A percentile compares a stretch with the other conserved stretches of the same genome.
Conservation (phyloP, 1,140 invertebrate genomes). For the Drosophila tsacasi region DNA sequence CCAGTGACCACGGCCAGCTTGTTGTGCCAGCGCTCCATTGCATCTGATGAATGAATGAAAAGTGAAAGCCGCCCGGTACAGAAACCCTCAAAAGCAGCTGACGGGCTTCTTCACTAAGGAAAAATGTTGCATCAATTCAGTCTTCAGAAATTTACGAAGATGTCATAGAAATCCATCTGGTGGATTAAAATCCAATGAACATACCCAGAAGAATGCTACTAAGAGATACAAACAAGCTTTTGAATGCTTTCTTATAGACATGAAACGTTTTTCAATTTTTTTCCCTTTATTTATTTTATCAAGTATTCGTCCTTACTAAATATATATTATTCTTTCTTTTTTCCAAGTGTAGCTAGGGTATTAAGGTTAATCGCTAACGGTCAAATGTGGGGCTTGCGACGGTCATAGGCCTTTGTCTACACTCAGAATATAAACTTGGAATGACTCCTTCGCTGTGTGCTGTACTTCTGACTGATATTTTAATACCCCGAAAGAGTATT, state of each 20-base stretch:
- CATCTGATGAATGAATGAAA: conserved; percentile 24
- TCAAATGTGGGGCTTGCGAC: not conserved
- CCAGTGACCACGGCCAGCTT: conserved; percentile 82
- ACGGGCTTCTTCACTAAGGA: conserved; percentile 17
- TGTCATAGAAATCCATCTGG: not conserved
- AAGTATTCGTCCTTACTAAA: not conserved
- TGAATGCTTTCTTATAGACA: too few species aligned
- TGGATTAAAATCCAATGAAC: not conserved
- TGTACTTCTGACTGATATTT: too few species aligned
- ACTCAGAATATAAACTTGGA: not conserved
- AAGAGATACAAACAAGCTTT: too few species aligned
- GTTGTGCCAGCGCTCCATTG: conserved; percentile 84
- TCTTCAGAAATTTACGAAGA: not conserved
- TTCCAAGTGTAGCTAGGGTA: not conserved
- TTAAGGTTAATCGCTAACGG: conserved; percentile 20
- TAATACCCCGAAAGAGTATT: too few species aligned
- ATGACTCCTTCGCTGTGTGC: too few species aligned
- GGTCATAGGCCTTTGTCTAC: not conserved
- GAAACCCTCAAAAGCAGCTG: conserved; percentile 1
- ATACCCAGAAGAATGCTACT: too few species aligned
- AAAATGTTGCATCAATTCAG: not conserved
- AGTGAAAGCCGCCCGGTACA: not conserved
- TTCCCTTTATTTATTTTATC: too few species aligned
- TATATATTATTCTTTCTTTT: not conserved
- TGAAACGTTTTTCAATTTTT: too few species aligned